Conservation (phyloP, 1,140 invertebrate species). For the Drosophila parabipectinata region DNA sequence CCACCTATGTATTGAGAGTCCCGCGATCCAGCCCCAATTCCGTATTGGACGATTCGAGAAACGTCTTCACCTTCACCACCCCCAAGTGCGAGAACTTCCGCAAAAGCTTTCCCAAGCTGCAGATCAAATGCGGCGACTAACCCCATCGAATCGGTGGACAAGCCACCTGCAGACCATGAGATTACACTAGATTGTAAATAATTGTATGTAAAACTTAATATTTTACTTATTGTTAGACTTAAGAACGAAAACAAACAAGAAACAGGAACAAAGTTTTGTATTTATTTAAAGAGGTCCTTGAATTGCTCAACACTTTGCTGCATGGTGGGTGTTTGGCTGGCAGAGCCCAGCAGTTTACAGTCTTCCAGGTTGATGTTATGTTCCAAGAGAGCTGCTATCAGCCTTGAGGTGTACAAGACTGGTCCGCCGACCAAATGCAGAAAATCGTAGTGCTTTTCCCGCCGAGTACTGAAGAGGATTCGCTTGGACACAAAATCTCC, state of each 20-base stretch:
- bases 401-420: slow-evolving; percentile 86
- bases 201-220: slow-evolving; percentile 68
- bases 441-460: slow-evolving; percentile 84
- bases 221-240: slow-evolving; percentile 66
- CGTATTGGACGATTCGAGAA: slow-evolving; percentile 52
- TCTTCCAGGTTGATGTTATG: slow-evolving; percentile 73
- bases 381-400: slow-evolving; percentile 87
- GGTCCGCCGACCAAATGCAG: slow-evolving; percentile 86
- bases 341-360: slow-evolving; percentile 28
- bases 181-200: slow-evolving; percentile 77
- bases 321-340: slow-evolving; percentile 3
- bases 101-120: slow-evolving; percentile 74
- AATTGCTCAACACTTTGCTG: slow-evolving; percentile 62
- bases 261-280: slow-evolving; percentile 36
- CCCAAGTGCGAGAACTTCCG: slow-evolving; percentile 76
- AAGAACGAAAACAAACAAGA: slow-evolving; percentile 31
- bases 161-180: slow-evolving; percentile 48
- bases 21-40: slow-evolving; percentile 54
- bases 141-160: not conserved
- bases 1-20: slow-evolving; percentile 69
- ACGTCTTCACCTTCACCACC: slow-evolving; percentile 71
- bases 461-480: slow-evolving; percentile 86
- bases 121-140: slow-evolving; percentile 67
- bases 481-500: slow-evolving; percentile 88
- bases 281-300: slow-evolving; percentile 77